Base-by-base conservation (phyloP, 1,140 invertebrate species). In the Pachyrhynchus sulphureomaculatus region DNA sequence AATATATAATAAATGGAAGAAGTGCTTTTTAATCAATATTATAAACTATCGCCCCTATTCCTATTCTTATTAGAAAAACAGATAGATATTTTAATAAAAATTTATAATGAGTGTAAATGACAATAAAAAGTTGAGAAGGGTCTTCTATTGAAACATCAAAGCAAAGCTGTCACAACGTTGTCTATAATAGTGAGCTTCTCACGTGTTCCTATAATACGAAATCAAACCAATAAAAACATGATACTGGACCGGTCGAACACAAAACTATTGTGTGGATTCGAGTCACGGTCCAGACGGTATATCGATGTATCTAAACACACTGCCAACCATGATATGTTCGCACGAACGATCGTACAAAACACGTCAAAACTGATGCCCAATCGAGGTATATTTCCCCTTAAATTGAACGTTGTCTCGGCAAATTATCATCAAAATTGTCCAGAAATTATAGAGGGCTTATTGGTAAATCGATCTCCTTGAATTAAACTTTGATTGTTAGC, bases 281-380 rank as follows among this genome's bases (percentile, higher is more conserved):
- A 17, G 53, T 41, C 53, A 56, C 53, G 53, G 29, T 32, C 53
- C n/a, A n/a, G 53, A 15, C 29, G 41, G 13, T 45, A 18, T 56
- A 44, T 56, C 53, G 39, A 56, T 44, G 58, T 61, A 44, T 44
- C 48, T 21, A 59, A 59, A 59, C 56, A 59, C 18, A 55, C 41
- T 21, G 12, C 39, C 10, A 21, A 41, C 21, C 36, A 44, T 55
- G 52, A 55, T 55, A 29, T n/a, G 29, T 41, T 41, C 44, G 56
- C 45, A 47, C 56, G 56, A n/a, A 59, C 45, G 47, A 51, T 23
- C 47, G 20, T 32, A 48, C 56, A 59, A 59, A 59, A 59, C 56
- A 59, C 34, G 45, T 52, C 48, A 62, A 54, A 62, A 51, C 26
- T 54, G 44, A 59, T 59, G 56, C 45, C 56, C 56, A 41, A 51